Evolutionary conservation across 2,888 invertebrate genomes (phyloP).

Genomic region (Dichetophora obliterata): DNA sequence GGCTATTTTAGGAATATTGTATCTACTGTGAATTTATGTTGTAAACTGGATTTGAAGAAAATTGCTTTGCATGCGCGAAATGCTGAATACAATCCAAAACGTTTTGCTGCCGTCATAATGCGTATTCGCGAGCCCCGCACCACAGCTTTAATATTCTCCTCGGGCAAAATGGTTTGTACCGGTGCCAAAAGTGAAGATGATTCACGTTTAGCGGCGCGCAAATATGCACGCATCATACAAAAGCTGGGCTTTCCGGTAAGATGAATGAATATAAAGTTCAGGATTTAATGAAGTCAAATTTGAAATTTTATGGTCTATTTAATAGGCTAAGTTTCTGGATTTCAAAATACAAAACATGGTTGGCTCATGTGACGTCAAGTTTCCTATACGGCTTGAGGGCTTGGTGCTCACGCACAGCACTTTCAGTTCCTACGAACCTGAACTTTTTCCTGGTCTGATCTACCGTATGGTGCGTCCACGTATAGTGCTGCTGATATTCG

Average conservation of each 20-base stretch:
- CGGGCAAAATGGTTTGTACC: conserved; percentile 88
- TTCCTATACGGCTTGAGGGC: conserved; percentile 82
- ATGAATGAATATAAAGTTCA: background rate
- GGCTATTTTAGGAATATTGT: conserved; percentile 87
- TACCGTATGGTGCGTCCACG: conserved; percentile 98
- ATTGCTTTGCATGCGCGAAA: conserved; percentile 98
- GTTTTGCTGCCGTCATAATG: conserved; percentile 99
- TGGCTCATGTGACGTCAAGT: conserved; percentile 83
- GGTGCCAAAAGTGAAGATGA: conserved; percentile 87
- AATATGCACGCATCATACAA: conserved; percentile 88
- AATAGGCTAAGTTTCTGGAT: conserved; percentile 83
- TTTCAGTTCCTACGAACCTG: conserved; percentile 94
- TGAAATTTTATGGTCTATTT: conserved; percentile 47
- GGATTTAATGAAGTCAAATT: background rate
- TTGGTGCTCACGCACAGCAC: conserved; percentile 81
- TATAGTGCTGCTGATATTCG: conserved; percentile 97
- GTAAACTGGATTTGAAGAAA: conserved; percentile 95
- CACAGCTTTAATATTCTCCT: conserved; percentile 82
- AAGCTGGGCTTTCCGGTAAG: conserved; percentile 82
- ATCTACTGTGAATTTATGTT: conserved; percentile 95
- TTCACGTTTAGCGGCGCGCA: conserved; percentile 82
- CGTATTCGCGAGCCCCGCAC: conserved; percentile 90
- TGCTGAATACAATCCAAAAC: conserved; percentile 99
- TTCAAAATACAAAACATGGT: conserved; percentile 88
- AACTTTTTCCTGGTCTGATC: conserved; percentile 97